Evolutionary conservation across 2,888 invertebrate genomes (phyloP).

Genomic region (Caenorhabditis imperialis): DNA sequence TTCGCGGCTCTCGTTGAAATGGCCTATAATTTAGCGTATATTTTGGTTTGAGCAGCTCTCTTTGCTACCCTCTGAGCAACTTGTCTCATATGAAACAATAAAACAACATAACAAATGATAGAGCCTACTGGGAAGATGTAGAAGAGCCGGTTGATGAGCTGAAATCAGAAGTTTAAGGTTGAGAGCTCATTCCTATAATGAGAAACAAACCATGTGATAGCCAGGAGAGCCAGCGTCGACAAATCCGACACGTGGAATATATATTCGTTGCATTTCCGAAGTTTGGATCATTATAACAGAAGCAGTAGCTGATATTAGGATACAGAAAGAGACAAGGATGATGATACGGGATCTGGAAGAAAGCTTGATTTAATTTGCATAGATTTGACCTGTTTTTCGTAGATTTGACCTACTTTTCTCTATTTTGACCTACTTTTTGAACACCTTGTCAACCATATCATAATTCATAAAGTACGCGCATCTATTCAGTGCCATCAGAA

Average conservation of each 20-base stretch:
- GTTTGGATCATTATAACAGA: constrained; percentile 17
- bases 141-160: constrained; percentile 24
- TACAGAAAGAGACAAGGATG: constrained; percentile 3
- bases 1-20: constrained; percentile 10
- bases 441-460: no score
- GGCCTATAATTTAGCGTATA: no score
- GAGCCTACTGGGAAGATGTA: constrained; percentile 33
- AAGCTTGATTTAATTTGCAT: no score
- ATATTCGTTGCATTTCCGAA: neutral
- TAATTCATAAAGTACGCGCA: no score
- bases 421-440: no score
- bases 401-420: no score
- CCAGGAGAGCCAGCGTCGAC: constrained; percentile 6
- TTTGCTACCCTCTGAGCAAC: neutral
- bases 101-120: constrained; percentile 11
- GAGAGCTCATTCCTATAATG: no score
- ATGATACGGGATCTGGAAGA: constrained; percentile 16
- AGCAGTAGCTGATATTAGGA: neutral
- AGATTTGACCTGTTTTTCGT: no score
- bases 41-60: no score
- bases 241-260: constrained; percentile 9
- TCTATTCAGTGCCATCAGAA: no score
- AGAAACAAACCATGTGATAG: constrained; percentile 22
- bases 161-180: no score
- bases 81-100: constrained; percentile 10